Evolutionary conservation across 1,140 invertebrate species (phyloP), one percentile per base, ranked within the genome.

Genomic region (Potamilus streckersoni): DNA sequence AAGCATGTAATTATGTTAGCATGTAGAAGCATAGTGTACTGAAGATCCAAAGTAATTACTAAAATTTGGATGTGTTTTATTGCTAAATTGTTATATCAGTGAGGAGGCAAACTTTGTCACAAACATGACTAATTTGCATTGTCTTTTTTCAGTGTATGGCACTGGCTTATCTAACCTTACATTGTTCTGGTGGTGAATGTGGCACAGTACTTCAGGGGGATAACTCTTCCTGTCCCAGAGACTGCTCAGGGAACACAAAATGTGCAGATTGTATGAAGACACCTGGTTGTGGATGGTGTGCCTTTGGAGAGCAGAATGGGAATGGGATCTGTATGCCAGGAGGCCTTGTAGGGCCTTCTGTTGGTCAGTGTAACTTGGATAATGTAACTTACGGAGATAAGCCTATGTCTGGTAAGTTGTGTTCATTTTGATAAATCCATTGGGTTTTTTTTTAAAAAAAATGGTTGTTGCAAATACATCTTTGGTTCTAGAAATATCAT

Each of bases 141-240:
- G 12, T 67, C 16, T 71, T 74, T 71, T 90, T 88, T 16, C 85
- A 93, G 91, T 98, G 97, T 82, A 93, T 98, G 71, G 94, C 96
- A 13, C 95, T 96, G 0, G 94, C 94, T 12, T 95, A 96, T 81
- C 94, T 96, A 81, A 93, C 94, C 0, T 89, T 98, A 0, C 94
- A 95, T 65, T 98, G 97, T 87, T 93, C 95, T 31, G 95, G 95
- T 6, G 96, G 96, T 16, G 94, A 95, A 16, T 98, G 97, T 87
- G 96, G 96, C 2, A 90, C 80, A 23, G 27, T 96, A 11, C 87
- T 97, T 19, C 92, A 93, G 49, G 92, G 92, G 60, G 92, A 93
- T 63, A 87, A 89, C 59, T 92, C 93, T 64, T 93, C 94, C 64
- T 98, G 96, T 85, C 96, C 96, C 0, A 62, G 74, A 12, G 94